Conservation (phyloP, 2,797 vertebrate genomes). For the Tokudaia muenninki region DNA sequence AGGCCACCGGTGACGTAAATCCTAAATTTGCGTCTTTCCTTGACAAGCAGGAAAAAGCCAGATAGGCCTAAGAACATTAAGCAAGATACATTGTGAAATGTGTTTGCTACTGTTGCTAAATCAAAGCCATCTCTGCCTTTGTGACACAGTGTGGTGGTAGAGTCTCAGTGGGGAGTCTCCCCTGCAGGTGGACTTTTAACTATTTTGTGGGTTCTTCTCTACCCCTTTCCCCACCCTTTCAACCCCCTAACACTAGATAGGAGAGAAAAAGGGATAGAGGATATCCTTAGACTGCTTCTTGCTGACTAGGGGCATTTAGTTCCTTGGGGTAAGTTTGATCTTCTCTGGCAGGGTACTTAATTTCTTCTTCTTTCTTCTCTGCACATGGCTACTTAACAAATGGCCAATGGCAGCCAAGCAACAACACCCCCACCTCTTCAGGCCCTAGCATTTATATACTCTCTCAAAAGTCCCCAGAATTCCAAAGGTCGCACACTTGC, state of each 20-base stretch:
- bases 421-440: not conserved
- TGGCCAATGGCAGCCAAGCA: not conserved
- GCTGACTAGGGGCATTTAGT: not conserved
- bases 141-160: rapidly evolving
- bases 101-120: not conserved
- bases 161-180: not conserved
- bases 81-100: not conserved
- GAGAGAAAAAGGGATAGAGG: not conserved
- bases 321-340: not conserved
- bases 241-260: not conserved
- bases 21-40: not conserved
- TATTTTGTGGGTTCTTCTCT: not conserved
- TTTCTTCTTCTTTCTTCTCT: not conserved
- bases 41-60: not conserved
- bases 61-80: not conserved
- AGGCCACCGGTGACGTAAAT: not conserved
- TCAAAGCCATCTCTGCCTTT: not conserved
- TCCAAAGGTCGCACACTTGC: not conserved
- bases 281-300: not conserved
- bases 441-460: too few relatives aligned
- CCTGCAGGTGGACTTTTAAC: not conserved
- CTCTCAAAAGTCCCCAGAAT: not conserved
- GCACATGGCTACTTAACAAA: not conserved
- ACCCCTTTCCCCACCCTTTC: not conserved
- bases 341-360: not conserved